Conservation (phyloP, 1,140 invertebrate genomes). For the Hesperophylax magnus region DNA sequence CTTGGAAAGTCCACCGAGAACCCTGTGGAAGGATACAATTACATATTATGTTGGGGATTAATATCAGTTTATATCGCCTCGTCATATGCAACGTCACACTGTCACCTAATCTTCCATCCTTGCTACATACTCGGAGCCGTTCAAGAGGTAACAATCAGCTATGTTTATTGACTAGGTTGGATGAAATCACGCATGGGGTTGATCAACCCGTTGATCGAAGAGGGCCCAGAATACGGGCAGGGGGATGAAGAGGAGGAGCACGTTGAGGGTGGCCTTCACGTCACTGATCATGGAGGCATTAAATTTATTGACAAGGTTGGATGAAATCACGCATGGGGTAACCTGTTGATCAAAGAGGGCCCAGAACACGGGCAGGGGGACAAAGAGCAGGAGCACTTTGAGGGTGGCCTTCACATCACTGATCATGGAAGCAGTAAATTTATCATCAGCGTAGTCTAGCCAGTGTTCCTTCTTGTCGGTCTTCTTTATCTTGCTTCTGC, state of each 20-base stretch:
- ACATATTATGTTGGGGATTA: too few species aligned
- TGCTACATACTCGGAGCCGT: too few species aligned
- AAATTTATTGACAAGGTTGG: too few species aligned
- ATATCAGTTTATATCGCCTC: too few species aligned
- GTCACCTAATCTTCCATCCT: too few species aligned
- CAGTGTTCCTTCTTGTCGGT: constrained; percentile 78
- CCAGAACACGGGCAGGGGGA: constrained; percentile 89
- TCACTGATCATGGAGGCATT: too few species aligned
- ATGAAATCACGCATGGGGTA: constrained; percentile 78
- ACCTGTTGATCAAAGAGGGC: constrained; percentile 85
- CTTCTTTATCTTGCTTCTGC: constrained; percentile 65
- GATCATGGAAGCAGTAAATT: constrained; percentile 75
- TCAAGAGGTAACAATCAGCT: too few species aligned
- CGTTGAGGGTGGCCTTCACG: constrained; percentile 75
- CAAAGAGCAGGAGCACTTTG: constrained; percentile 79
- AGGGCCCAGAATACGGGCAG: constrained; percentile 89
- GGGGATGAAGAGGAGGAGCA: constrained; percentile 83
- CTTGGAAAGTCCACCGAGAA: constrained; percentile 75
- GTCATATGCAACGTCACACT: too few species aligned
- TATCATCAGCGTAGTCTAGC: constrained; percentile 85
- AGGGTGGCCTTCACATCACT: constrained; percentile 80
- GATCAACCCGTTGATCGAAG: constrained; percentile 84
- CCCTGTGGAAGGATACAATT: constrained; percentile 63
- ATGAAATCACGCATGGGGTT: too few species aligned
- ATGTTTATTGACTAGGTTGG: background rate